These are phyloP conservation scores for Gouania willdenowi DNA, from an alignment of 2,797 vertebrate species.

Conservation along the genomic window DNA sequence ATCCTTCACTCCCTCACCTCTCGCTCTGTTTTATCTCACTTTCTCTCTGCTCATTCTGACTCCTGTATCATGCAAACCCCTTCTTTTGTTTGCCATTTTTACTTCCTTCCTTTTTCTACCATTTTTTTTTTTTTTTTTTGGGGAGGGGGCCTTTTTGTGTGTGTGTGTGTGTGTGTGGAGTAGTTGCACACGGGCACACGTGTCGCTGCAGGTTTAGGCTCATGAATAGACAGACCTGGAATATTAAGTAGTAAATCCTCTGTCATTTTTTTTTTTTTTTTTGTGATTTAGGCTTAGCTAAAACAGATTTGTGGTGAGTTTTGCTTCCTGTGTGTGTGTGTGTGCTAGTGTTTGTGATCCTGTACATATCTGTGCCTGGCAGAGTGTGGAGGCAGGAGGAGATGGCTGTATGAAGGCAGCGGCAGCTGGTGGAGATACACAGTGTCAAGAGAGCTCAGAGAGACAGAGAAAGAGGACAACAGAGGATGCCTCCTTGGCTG, in stretches of 20 bases:
- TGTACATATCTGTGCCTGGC: conserved; percentile 40
- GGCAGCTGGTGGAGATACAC: conserved; percentile 64
- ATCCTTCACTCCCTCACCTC: conserved; percentile 54
- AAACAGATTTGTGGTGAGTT: conserved; percentile 5
- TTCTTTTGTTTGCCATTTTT: conserved; percentile 27
- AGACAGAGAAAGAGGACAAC: conserved; percentile 50
- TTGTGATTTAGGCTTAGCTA: conserved; percentile 17
- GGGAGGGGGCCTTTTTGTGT: not conserved
- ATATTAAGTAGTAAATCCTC: conserved; percentile 20
- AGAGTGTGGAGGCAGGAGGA: conserved; percentile 42
- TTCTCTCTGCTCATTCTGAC: conserved; percentile 34
- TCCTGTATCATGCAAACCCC: conserved; percentile 28
- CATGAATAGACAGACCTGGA: conserved; percentile 10
- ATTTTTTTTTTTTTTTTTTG: not conserved
- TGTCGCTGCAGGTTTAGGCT: conserved; percentile 5
- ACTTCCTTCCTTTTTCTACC: not conserved
- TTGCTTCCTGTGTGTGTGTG: not conserved
- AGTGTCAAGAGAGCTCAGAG: conserved; percentile 61
- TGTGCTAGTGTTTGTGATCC: not conserved
- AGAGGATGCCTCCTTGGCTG: conserved; percentile 79
- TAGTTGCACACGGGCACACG: conserved; percentile 2
- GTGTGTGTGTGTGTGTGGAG: not conserved
- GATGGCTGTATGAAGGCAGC: conserved; percentile 46
- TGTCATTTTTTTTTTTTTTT: conserved; percentile 3
- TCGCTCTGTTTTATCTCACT: conserved; percentile 29